Evolutionary conservation across 2,888 invertebrate genomes (phyloP), one percentile per base, ranked within the genome.

Genomic region (Nomada ferruginata): DNA sequence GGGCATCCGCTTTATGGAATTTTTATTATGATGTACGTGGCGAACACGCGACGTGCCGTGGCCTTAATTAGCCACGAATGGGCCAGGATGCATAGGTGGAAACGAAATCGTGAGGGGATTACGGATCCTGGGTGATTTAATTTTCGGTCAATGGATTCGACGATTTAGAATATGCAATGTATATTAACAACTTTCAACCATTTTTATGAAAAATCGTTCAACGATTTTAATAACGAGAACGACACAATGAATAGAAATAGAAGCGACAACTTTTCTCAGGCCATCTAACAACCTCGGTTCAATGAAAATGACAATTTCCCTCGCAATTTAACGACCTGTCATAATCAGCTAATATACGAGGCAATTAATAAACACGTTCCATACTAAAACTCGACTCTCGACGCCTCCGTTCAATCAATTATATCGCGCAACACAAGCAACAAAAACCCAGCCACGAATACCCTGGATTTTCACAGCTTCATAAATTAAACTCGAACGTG

Each of bases 1-100:
- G 87, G 86, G 63, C 80, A 77, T 53, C 76, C 72, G 82, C 74
- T 84, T 74, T 79, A 50, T 64, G 86, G 87, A 89, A 90, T 90
- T 90, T 90, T 90, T 91, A 89, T 91, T 89, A 89, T 90, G 88
- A 89, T 85, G 82, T 87, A 89, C 85, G 79, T 64, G 78, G 79
- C 52, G 72, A 84, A 81, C 76, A 76, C 72, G 70, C 68, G 61
- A 80, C 78, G 64, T 52, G 57, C 44, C 73, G 64, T 50, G 71
- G 68, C 36, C 65, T 83, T 90, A 87, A 89, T 82, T 84, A 87
- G 80, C 86, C 85, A 83, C 79, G 82, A 76, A 77, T 65, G 70
- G 82, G 81, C 57, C 57, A 85, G 83, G 79, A 81, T 76, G 65
- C 36, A 83, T 85, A 86, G 50, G 36, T 65, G 61, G 23, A 23